Base-by-base conservation (phyloP, 2,113 vertebrate species). In the Eptesicus fuscus region DNA sequence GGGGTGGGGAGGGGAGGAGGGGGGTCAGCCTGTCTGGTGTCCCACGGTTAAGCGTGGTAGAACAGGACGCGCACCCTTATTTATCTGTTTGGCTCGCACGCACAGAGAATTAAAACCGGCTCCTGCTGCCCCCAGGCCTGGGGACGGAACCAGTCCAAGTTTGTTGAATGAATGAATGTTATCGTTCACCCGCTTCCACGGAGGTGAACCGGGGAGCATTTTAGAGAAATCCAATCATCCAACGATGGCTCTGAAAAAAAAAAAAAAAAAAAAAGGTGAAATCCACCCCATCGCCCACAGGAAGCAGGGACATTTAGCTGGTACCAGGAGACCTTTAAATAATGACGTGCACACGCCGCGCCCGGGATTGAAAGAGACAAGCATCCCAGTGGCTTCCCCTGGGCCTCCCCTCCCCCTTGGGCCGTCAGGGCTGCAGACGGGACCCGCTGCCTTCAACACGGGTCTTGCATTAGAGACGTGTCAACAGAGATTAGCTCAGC, bases 401-500 rank as follows among this genome's bases (percentile, higher is more conserved):
- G 93, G 96, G 96, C 92, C 97, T 97, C 98, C 96, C 97, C 97
- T 97, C 96, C 87, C 92, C 79, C 97, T 77, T 28, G 71, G 69
- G 95, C 96, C 92, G 23, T 95, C 97, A 83, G 71, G 92, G 74
- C 84, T 74, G 96, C 97, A 96, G 98, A 97, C 93, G 92, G 97
- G 98, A 97, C 97, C 98, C 69, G 93, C 97, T 93, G 98, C 97
- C 98, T 98, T 94, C 95, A 61, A 96, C 96, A 97, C 97, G 94
- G 98, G 97, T 96, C 97, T 97, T 28, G 74, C 97, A 96, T 98
- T 97, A 97, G 98, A 98, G 97, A 98, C 77, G 96, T 98, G 98
- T 99, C 98, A 99, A 96, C 98, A 98, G 98, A 73, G 98, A 98
- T 99, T 98, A 99, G 98, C 98, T 80, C 90, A 96, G 96, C 95